Evolutionary conservation across 2,888 invertebrate genomes (phyloP).

Genomic region (Eurytoma adleriae): DNA sequence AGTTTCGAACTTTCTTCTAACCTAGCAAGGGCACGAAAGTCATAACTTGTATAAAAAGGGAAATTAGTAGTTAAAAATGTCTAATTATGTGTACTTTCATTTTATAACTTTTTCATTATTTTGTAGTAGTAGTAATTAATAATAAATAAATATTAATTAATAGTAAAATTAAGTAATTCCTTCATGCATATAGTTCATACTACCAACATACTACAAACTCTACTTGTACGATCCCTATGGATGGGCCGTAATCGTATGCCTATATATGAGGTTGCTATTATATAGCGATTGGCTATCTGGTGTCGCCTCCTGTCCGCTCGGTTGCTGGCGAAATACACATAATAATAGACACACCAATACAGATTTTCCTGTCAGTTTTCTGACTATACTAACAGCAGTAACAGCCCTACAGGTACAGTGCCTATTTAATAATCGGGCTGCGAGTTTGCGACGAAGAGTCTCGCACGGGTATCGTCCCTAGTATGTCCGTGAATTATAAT

Average conservation of each 20-base stretch:
- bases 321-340: conserved; percentile 29
- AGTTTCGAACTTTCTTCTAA: too few species aligned
- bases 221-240: background rate
- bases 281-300: conserved; percentile 18
- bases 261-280: too few species aligned
- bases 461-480: background rate
- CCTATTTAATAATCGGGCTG: background rate
- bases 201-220: too few species aligned
- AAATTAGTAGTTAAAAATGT: too few species aligned
- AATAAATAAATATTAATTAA: too few species aligned
- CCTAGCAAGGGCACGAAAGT: too few species aligned
- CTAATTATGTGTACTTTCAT: too few species aligned
- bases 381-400: conserved; percentile 17
- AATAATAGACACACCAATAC: background rate
- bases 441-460: background rate
- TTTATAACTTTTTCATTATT: too few species aligned
- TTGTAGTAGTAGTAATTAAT: too few species aligned
- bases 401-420: conserved; percentile 30
- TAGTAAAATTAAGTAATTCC: too few species aligned
- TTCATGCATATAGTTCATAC: too few species aligned
- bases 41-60: too few species aligned
- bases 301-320: conserved; percentile 28
- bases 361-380: conserved; percentile 40
- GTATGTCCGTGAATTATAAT: conserved; percentile 7
- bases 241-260: background rate